Base-by-base conservation (phyloP, 2,888 invertebrate species). In the Papilio demoleus region DNA sequence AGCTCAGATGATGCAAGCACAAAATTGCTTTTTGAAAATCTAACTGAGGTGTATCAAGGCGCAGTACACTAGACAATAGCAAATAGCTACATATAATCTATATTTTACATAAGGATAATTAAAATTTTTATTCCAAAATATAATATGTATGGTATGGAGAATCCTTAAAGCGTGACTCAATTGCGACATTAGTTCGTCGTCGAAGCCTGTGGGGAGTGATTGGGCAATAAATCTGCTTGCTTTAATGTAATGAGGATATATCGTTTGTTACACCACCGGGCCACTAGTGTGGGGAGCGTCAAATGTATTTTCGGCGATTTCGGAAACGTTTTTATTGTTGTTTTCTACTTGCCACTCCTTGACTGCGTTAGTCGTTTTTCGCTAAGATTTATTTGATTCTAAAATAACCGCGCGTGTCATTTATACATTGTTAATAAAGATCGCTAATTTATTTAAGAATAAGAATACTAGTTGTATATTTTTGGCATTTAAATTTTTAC, bases 221-320 rank as follows among this genome's bases (percentile, higher is more conserved):
- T 63, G 64, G 63, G 31, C 47, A 38, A 68, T 64, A 68, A 64
- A 68, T 68, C 64, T 68, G 45, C 63, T 68, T 50, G 45, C 58
- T 64, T 68, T 59, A 64, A 64, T 38, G 17, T 68, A 68, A 68
- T 64, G 58, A 64, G 59, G 64, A 62, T 53, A 62, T 56, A 67
- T 62, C 31, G 67, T 56, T 56, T 67, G 61, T 62, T 31, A 42
- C 42, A 56, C 40, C 53, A 62, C 62, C 56, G 40, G 62, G 62
- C 31, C 67, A 45, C 34, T 62, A 34, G 62, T 60, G 66, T 38
- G 47, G 47, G 66, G 45, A 36, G 45, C 14, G 59, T 34, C n/a
- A 38, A 40, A 66, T 66, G 36, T 60, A 59, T 59, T 59, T 65
- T 65, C 34, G 45, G n/a, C 36, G 38, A 19, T 56, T 31, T 65